Base-by-base conservation (phyloP, 2,797 vertebrate species). In the Smutsia gigantea region DNA sequence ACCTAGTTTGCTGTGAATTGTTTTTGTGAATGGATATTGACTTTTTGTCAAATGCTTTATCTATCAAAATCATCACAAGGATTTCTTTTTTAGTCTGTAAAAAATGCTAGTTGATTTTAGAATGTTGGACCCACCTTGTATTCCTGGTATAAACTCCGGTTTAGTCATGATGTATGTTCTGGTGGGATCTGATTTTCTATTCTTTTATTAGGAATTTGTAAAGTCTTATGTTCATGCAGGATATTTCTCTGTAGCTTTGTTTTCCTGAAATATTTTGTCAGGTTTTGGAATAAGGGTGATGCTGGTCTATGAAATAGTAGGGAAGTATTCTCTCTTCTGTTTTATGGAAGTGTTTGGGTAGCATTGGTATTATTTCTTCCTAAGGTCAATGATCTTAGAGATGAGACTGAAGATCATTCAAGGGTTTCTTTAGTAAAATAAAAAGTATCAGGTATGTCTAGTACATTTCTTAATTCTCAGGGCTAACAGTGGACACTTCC, bases 11-110 rank as follows among this genome's bases (percentile, higher is more conserved):
- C 82, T 64, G n/a, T 83, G 55, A 78, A 27, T 37, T 10, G 7
- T 31, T 31, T 0, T n/a, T 64, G n/a, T 46, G 63, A 42, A 71
- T 90, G 68, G 29, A 3, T 42, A 75, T 69, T 74, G 34, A 72
- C 55, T 95, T 95, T 46, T 95, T 94, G 27, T 77, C 11, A 63
- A 74, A n/a, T 81, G 49, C 13, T 96, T 84, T 94, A 39, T 96
- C n/a, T 63, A 34, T 31, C 82, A 68, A 91, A 55, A 95, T 51
- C 18, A 64, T 83, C 59, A 81, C 42, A 64, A 75, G 29, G 0
- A 23, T 87, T 61, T 68, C 27, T 51, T 74, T 53, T 69, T 93
- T 59, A 37, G 63, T 72, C 59, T 84, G 5, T 79, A 72, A 91
- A 92, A 84, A 46, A 23, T 39, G 55, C 72, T 69, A 29, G 53